These are phyloP conservation scores for Eulemur mongoz DNA, from an alignment of 2,797 vertebrate genomes.

Conservation along the genomic window DNA sequence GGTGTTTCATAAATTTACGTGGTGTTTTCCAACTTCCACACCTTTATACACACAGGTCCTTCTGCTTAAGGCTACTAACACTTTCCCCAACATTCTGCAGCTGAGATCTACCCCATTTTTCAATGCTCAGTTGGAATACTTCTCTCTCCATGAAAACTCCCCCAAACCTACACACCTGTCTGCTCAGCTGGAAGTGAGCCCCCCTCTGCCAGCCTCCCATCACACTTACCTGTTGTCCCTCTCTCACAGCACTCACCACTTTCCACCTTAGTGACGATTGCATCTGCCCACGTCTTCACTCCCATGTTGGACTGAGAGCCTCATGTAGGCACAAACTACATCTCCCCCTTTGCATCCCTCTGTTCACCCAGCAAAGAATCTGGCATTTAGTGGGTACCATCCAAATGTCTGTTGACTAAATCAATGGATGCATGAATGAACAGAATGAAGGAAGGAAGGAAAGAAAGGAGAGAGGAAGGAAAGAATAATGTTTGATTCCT, in stretches of 20 bases:
- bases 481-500: background rate
- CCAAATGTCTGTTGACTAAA: background rate
- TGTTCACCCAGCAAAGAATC: background rate
- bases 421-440: background rate
- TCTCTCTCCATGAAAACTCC: background rate
- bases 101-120: slow-evolving; percentile 7
- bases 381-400: background rate
- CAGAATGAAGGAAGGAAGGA: background rate
- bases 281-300: background rate
- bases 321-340: background rate
- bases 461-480: accelerated
- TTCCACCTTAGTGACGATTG: background rate
- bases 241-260: background rate
- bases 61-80: background rate
- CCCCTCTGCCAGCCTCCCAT: background rate
- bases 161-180: background rate
- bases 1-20: background rate
- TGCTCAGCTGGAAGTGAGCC: background rate
- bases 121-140: background rate
- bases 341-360: background rate
- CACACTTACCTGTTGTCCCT: background rate
- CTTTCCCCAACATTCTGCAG: background rate
- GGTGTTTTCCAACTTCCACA: background rate
- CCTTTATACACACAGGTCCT: background rate
- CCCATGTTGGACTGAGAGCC: background rate